Conservation (phyloP, 2,888 invertebrate genomes). For the Pseudococcus longispinus region DNA sequence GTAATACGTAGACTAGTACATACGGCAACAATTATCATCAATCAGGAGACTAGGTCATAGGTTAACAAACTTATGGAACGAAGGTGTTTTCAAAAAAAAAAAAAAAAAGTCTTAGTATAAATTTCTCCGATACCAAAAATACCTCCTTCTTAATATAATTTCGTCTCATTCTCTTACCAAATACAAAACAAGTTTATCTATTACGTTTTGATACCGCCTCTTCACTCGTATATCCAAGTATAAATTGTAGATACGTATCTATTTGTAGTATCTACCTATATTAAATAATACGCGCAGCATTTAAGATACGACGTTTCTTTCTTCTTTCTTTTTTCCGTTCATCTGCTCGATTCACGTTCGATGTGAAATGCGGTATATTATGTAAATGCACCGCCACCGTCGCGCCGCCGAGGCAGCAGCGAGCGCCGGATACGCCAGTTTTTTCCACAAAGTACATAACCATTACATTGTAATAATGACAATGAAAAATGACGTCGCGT, state of each 20-base stretch:
- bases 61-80: slow-evolving; percentile 45
- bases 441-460: not conserved
- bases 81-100: not conserved
- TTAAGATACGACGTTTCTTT: not conserved
- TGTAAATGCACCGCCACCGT: not conserved
- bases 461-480: not conserved
- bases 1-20: slow-evolving; percentile 25
- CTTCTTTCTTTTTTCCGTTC: not conserved
- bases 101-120: not conserved
- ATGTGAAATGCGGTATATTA: slow-evolving; percentile 19
- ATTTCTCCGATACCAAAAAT: not conserved
- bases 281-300: not conserved
- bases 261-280: not conserved
- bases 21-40: slow-evolving; percentile 51
- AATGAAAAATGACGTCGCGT: not conserved
- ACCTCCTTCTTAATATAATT: not conserved
- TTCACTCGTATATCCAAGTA: not conserved
- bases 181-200: not conserved
- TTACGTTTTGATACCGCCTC: not conserved
- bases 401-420: too few relatives aligned
- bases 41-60: slow-evolving; percentile 52
- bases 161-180: not conserved
- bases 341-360: not conserved
- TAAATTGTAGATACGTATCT: not conserved
- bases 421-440: not conserved